These are phyloP conservation scores for Troilus luridus DNA, from an alignment of 2,888 invertebrate species.

Conservation along the genomic window DNA sequence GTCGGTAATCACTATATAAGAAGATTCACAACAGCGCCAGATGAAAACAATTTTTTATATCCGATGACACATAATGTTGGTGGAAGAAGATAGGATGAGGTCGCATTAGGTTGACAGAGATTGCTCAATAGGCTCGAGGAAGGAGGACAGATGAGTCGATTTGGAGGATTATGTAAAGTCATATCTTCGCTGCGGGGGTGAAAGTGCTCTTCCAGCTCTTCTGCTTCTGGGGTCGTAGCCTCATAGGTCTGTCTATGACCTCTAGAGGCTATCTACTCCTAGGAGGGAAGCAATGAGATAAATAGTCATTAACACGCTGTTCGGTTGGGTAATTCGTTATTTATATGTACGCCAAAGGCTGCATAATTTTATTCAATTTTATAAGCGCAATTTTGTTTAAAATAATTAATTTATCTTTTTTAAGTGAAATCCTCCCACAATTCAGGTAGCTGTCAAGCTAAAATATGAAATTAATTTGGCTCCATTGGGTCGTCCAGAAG, in stretches of 20 bases:
- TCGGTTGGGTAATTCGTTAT: too few relatives aligned
- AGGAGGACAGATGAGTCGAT: not conserved
- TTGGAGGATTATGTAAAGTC: not conserved
- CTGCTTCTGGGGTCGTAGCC: not conserved
- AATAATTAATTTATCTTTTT: too few relatives aligned
- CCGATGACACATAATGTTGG: not conserved
- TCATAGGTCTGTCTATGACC: not conserved
- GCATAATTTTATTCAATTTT: too few relatives aligned
- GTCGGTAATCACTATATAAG: not conserved
- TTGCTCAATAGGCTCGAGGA: constrained; percentile 8
- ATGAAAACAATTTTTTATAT: not conserved
- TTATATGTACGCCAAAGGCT: too few relatives aligned
- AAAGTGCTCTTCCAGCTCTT: not conserved
- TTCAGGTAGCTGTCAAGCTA: too few relatives aligned
- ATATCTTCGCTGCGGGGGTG: not conserved
- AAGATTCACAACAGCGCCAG: not conserved
- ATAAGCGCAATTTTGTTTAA: too few relatives aligned
- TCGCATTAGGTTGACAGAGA: not conserved
- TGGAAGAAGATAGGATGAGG: not conserved
- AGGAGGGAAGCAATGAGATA: too few relatives aligned
- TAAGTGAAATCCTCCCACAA: too few relatives aligned
- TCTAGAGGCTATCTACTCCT: too few relatives aligned
- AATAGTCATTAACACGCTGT: too few relatives aligned
- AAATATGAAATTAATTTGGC: too few relatives aligned
- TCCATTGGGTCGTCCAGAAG: too few relatives aligned